Percentiles rank a stretch among this genome's conserved stretches.
These are phyloP conservation scores for Acromyrmex heyeri DNA, from an alignment of 1,140 invertebrate genomes.

Conservation along the genomic window DNA sequence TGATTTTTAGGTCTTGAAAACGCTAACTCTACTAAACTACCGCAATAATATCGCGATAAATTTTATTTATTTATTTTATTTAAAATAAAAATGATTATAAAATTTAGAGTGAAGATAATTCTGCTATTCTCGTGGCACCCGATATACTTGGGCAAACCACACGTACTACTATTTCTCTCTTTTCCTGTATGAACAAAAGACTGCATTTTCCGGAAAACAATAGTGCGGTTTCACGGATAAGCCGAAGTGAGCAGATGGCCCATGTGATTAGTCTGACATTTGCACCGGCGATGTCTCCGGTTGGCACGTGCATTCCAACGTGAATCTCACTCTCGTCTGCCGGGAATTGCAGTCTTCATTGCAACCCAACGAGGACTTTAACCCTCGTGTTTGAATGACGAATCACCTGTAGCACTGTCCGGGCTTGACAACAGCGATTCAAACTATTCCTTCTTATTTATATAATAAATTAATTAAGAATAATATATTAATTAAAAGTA, in stretches of 20 bases:
- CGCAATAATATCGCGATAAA: too few species aligned
- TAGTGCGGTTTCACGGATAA: constrained; percentile 58
- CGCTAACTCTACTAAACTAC: too few species aligned
- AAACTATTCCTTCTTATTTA: not conserved
- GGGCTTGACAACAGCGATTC: not conserved
- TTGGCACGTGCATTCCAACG: constrained; percentile 70
- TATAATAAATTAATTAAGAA: not conserved
- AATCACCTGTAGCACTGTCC: constrained; percentile 23
- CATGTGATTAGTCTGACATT: constrained; percentile 77
- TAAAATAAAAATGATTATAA: not conserved
- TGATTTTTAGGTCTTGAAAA: too few species aligned
- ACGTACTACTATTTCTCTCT: constrained; percentile 20
- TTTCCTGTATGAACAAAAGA: constrained; percentile 6
- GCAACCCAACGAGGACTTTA: constrained; percentile 53
- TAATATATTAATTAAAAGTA: not conserved
- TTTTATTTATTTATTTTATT: not conserved
- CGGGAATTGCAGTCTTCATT: constrained; percentile 53
- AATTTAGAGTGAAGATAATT: not conserved
- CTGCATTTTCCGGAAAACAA: constrained; percentile 66
- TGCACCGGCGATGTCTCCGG: constrained; percentile 62
- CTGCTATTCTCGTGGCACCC: not conserved
- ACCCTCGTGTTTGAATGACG: constrained; percentile 15
- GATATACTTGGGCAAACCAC: not conserved
- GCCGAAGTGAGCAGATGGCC: constrained; percentile 57
- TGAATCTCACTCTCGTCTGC: constrained; percentile 68